Conservation (phyloP, 2,797 vertebrate genomes). For the Alauda arvensis region DNA sequence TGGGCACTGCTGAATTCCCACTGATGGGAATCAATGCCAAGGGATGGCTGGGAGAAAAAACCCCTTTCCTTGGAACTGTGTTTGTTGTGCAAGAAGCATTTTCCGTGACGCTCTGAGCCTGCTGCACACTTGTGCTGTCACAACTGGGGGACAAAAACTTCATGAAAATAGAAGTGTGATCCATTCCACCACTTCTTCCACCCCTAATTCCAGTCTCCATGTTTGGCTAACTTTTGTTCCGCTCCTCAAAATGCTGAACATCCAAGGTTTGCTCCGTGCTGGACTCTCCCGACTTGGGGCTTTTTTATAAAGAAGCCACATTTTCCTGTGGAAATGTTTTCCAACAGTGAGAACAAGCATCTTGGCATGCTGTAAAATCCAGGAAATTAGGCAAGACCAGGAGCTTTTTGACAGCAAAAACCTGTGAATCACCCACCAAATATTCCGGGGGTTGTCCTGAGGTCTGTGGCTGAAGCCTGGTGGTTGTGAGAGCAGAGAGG, state of each 20-base stretch:
- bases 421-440: slow-evolving; percentile 1
- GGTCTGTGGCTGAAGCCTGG: background rate
- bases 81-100: background rate
- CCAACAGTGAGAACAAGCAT: background rate
- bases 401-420: slow-evolving; percentile 14
- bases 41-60: background rate
- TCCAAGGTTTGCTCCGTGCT: background rate
- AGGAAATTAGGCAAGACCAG: background rate
- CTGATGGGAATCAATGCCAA: background rate
- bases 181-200: background rate
- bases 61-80: background rate
- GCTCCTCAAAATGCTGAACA: background rate
- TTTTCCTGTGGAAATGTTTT: background rate
- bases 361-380: background rate
- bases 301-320: background rate
- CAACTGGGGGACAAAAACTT: background rate
- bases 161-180: background rate
- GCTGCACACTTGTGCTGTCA: background rate
- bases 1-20: background rate
- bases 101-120: background rate
- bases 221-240: background rate
- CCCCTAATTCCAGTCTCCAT: background rate
- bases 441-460: background rate
- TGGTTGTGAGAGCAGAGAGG: background rate
- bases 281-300: background rate